Evolutionary conservation across 92 coral and sea anemone genomes (phyloP), one percentile per base, ranked within the genome.

Genomic region (Palythoa grandis): DNA sequence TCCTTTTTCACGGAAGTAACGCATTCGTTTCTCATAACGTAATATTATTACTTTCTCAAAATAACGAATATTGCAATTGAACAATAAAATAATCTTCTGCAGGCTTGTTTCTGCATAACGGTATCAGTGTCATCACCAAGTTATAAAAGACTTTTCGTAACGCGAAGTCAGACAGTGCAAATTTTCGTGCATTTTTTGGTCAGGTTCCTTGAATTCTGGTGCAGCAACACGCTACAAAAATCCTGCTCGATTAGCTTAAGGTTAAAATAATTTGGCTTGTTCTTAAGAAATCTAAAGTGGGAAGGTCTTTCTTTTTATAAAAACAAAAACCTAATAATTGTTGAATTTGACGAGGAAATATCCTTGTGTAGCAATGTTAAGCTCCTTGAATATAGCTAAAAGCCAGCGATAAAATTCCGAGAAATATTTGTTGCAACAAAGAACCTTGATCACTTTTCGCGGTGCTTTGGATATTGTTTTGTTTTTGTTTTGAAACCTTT

Each of bases 81-180:
- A 80, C 85, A 39, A 80, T 80, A 80, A 80, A 80, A 80, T 80
- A 80, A 79, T 66, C 25, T 52, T 66, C 73, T 80, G 23, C 19
- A 20, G 58, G n/a, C 85, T 80, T 74, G 40, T 22, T 47, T 65
- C 85, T 40, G 25, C 40, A 65, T 80, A 68, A 79, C 37, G 52
- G 72, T 63, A 12, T 20, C 52, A 60, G 15, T 38, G 14, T 79
- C 20, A 52, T 14, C 35, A 6, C 65, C 11, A 16, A 60, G 25
- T 12, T 75, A 20, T 39, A 79, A 60, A 77, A 60, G 7, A 35
- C 29, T 58, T 4, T 57, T 57, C 39, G 40, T 23, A 17, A 29
- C 29, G 35, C 14, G 47, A 35, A 16, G 17, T 6, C 3, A 78
- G 52, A 57, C 15, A 57, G 57, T 19, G 65, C 48, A 40, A 57